Conservation (phyloP, 30 jellyfish, hydroid and myxozoan species). For the Pelagia noctiluca region DNA sequence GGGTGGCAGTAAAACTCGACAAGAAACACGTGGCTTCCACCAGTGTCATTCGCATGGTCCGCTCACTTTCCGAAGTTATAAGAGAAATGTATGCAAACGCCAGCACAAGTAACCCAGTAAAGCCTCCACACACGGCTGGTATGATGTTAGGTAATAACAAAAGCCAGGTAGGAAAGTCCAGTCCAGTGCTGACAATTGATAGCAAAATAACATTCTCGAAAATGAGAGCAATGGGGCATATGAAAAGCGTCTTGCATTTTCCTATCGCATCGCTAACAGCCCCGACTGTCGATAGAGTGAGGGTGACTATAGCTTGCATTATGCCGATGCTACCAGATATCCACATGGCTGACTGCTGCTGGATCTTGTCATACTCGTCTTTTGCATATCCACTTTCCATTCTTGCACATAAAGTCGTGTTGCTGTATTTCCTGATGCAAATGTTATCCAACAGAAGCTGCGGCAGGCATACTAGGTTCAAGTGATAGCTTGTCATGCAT, state of each 20-base stretch:
- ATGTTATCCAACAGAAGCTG: slow-evolving; percentile 37
- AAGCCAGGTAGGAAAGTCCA: too few species aligned
- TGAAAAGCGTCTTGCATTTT: too few species aligned
- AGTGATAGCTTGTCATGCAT: slow-evolving; percentile 24
- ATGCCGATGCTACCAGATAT: too few species aligned
- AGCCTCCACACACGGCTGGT: not conserved
- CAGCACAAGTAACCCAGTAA: not conserved
- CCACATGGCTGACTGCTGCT: too few species aligned
- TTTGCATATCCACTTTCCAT: slow-evolving; percentile 30
- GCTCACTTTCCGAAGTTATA: not conserved
- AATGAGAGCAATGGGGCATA: not conserved
- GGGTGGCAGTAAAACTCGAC: not conserved
- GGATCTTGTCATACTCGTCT: slow-evolving; percentile 32
- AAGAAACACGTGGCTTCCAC: slow-evolving; percentile 7
- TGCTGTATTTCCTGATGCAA: slow-evolving; percentile 28
- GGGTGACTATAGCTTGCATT: slow-evolving; percentile 27
- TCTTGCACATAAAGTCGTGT: slow-evolving; percentile 9
- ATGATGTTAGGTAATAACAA: not conserved
- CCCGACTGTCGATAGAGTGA: not conserved
- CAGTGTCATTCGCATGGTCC: slow-evolving; percentile 13
- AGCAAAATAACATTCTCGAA: not conserved
- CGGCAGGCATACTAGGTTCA: slow-evolving; percentile 36
- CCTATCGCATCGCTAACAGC: too few species aligned
- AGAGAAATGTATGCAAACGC: slow-evolving; percentile 1
- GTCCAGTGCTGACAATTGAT: not conserved